Conservation (phyloP, 2,113 vertebrate species). For the Circaetus cinerascens region DNA sequence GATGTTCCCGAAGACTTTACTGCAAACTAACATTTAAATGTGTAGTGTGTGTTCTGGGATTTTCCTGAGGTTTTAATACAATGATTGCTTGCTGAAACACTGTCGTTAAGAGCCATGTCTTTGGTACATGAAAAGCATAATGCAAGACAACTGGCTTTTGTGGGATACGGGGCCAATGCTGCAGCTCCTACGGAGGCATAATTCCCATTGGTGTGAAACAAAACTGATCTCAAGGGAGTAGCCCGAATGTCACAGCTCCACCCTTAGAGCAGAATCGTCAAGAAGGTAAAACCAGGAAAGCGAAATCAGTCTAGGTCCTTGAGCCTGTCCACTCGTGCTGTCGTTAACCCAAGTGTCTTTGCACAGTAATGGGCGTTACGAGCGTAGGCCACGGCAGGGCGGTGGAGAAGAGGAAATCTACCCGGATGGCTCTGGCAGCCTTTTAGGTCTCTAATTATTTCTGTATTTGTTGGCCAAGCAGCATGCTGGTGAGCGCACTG, state of each 20-base stretch:
- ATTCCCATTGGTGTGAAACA: not conserved
- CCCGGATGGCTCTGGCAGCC: not conserved
- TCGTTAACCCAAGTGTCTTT: rapidly evolving
- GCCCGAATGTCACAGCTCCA: not conserved
- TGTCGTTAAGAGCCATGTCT: not conserved
- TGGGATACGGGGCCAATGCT: not conserved
- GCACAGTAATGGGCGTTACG: rapidly evolving
- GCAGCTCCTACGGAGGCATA: rapidly evolving
- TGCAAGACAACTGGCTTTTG: not conserved
- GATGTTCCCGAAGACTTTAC: not conserved
- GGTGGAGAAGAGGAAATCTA: rapidly evolving
- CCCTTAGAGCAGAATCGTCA: not conserved
- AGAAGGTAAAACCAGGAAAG: not conserved
- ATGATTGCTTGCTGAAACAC: not conserved
- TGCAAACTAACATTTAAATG: not conserved
- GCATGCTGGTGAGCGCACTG: not conserved
- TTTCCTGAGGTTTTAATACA: not conserved
- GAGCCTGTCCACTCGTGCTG: not conserved
- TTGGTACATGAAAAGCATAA: not conserved
- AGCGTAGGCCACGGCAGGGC: not conserved
- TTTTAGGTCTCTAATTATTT: not conserved
- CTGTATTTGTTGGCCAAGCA: not conserved
- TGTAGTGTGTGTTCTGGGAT: not conserved
- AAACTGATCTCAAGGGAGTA: not conserved
- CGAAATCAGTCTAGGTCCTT: not conserved